Base-by-base conservation (phyloP, 1,140 invertebrate species). In the Drosophila aff. region DNA sequence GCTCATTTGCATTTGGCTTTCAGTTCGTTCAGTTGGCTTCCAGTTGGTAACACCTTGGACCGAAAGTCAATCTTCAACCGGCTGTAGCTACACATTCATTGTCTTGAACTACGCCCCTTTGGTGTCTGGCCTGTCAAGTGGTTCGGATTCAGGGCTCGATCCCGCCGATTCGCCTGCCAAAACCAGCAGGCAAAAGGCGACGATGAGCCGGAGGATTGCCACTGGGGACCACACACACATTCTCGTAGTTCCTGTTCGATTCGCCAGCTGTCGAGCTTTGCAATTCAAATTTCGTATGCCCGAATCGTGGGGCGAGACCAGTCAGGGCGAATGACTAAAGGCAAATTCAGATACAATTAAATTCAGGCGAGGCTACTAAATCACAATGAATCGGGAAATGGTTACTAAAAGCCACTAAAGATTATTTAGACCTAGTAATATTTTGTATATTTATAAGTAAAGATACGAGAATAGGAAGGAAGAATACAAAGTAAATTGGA, bases 71-170 rank as follows among this genome's bases (percentile, higher is more conserved):
- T 77, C 67, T 68, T 63, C 59, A 44, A 50, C 52, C 60, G 57
- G 62, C 60, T 79, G 60, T 43, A 75, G 77, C 71, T 62, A 71
- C 26, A 79, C 49, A 59, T 82, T 89, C 68, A 80, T 72, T 81
- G 67, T 72, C 65, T 76, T 77, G 73, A 77, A 83, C 80, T 87
- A 82, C 83, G 83, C 83, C 83, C 80, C 81, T 87, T 87, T 72
- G 84, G 79, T 89, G 84, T 87, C 64, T 74, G 82, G 65, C 72
- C 66, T 87, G 84, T 83, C 81, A 87, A 83, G 77, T 75, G 77
- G 65, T 69, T 65, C 76, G 61, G 59, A 53, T 67, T 47, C 21
- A 38, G 64, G 26, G 67, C 33, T 50, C 66, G n/a, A 55, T 66
- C 41, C 55, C 11, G 53, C 13, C 16, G 41, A 46, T 13, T 59